A percentile compares a stretch with the other conserved stretches of the same genome.
These are phyloP conservation scores for Tupaia chinensis DNA, from an alignment of 2,113 vertebrate species.

Conservation along the genomic window DNA sequence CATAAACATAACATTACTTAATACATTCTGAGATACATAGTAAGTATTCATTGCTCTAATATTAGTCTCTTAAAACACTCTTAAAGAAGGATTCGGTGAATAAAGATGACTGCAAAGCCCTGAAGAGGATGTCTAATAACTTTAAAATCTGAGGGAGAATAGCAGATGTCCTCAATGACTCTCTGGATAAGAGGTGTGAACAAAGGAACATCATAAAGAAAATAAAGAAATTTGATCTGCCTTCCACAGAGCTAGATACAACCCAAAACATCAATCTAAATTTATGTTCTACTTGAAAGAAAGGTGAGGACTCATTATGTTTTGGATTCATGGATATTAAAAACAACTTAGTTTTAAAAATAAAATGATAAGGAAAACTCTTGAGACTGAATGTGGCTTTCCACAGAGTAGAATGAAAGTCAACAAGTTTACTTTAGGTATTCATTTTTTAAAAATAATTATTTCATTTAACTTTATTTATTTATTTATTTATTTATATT, in stretches of 20 bases:
- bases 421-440: background rate
- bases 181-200: background rate
- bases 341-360: background rate
- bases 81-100: background rate
- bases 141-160: background rate
- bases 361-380: background rate
- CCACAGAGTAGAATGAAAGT: background rate
- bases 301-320: background rate
- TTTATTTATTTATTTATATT: too few relatives aligned
- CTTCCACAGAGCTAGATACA: background rate
- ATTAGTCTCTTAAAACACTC: background rate
- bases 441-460: too few relatives aligned
- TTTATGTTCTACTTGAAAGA: background rate
- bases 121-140: background rate
- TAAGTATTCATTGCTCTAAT: background rate
- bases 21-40: background rate
- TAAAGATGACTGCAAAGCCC: background rate
- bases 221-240: background rate
- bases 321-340: slow-evolving; percentile 2
- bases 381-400: background rate
- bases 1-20: background rate
- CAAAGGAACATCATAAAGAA: background rate
- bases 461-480: too few relatives aligned
- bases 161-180: background rate
- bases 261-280: background rate